A percentile compares a stretch with the other conserved stretches of the same genome.
These are phyloP conservation scores for Tetramorium bicarinatum DNA, from an alignment of 2,888 invertebrate species.

Conservation along the genomic window DNA sequence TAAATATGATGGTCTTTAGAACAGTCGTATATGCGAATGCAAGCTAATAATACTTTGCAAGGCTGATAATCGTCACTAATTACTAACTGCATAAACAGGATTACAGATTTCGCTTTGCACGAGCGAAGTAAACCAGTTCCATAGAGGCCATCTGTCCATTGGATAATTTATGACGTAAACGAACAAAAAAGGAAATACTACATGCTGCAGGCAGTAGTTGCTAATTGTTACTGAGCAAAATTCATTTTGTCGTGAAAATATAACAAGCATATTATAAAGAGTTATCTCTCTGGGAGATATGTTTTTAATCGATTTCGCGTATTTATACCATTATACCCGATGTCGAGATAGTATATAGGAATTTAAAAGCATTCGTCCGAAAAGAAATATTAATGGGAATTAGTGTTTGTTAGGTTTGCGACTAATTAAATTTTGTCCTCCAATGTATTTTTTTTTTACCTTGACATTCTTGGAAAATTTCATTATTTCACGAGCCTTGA, in stretches of 20 bases:
- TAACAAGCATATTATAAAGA: conserved; percentile 17
- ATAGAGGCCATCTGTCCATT: background rate
- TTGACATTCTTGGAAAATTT: conserved; percentile 19
- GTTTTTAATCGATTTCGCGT: conserved; percentile 9
- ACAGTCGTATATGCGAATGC: background rate
- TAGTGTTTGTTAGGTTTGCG: background rate
- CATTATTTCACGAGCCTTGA: background rate
- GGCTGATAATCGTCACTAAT: background rate
- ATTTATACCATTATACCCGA: background rate
- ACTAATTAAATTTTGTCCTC: background rate
- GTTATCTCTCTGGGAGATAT: background rate
- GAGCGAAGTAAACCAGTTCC: background rate
- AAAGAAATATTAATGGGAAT: background rate
- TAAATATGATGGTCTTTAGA: background rate
- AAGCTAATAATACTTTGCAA: conserved; percentile 24
- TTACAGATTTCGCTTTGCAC: conserved; percentile 27
- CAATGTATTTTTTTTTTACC: background rate
- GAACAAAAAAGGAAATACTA: background rate
- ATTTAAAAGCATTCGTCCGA: background rate
- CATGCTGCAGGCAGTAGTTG: conserved; percentile 16
- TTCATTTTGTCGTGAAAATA: conserved; percentile 1
- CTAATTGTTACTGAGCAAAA: conserved; percentile 25
- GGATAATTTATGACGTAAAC: conserved; percentile 26
- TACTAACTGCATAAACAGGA: conserved; percentile 18
- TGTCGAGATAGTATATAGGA: background rate